Percentiles rank a stretch among this genome's conserved stretches.
Conservation (phyloP, 2,888 invertebrate genomes). For the Oscheius sp. region DNA sequence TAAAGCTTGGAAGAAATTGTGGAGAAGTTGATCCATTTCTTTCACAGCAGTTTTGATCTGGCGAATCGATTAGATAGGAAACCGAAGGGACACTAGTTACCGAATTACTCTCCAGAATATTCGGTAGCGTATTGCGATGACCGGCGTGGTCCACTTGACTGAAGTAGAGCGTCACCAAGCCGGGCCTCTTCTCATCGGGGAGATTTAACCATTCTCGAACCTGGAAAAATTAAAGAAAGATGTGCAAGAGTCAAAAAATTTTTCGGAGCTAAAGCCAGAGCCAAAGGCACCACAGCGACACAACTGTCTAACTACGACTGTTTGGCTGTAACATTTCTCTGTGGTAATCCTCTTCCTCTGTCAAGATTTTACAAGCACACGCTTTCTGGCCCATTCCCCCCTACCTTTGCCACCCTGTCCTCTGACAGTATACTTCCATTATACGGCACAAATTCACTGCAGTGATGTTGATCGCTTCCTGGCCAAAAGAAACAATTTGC, state of each 20-base stretch:
- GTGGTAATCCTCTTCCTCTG: too few relatives aligned
- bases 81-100: neutral
- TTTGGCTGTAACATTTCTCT: too few relatives aligned
- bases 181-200: constrained; percentile 54
- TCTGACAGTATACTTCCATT: neutral
- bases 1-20: constrained; percentile 58
- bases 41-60: constrained; percentile 29
- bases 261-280: too few relatives aligned
- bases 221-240: too few relatives aligned
- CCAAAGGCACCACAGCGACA: too few relatives aligned
- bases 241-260: too few relatives aligned
- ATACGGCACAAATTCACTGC: neutral
- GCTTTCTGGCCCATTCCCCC: too few relatives aligned
- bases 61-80: too few relatives aligned
- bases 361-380: too few relatives aligned
- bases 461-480: neutral
- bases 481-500: constrained; percentile 11
- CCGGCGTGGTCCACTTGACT: constrained; percentile 66
- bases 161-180: constrained; percentile 66
- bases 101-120: constrained; percentile 31
- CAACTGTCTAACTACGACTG: too few relatives aligned
- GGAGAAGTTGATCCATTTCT: constrained; percentile 56
- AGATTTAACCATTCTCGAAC: constrained; percentile 55
- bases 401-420: neutral
- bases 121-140: constrained; percentile 45